Percentiles rank a stretch among this genome's conserved stretches.
Evolutionary conservation across 2,888 invertebrate genomes (phyloP).

Genomic region (Ophion obscuratus): DNA sequence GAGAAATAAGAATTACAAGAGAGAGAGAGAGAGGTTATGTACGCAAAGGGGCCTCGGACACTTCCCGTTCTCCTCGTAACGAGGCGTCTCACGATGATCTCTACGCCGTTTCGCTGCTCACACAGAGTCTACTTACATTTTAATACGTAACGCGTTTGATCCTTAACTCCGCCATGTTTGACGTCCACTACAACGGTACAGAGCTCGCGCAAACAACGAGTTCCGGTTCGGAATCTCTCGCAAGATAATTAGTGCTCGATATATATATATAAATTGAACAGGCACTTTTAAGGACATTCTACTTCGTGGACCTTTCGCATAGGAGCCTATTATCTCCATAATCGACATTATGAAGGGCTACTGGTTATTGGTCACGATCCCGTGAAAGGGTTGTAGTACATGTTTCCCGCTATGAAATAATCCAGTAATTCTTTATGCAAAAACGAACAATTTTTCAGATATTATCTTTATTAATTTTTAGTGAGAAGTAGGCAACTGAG

Average conservation of each 20-base stretch:
- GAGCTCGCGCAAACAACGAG: conserved; percentile 29
- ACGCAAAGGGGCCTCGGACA: conserved; percentile 33
- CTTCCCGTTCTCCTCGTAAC: conserved; percentile 50
- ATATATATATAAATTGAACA: background rate
- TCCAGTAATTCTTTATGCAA: too few species aligned
- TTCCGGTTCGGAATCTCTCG: conserved; percentile 51
- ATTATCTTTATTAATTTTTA: too few species aligned
- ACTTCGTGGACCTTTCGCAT: too few species aligned
- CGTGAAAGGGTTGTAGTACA: too few species aligned
- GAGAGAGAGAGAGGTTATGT: background rate
- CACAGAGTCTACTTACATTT: background rate
- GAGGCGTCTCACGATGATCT: conserved; percentile 1
- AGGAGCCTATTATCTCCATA: too few species aligned
- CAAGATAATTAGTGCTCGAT: conserved; percentile 39
- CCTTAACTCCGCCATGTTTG: conserved; percentile 15
- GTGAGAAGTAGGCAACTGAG: too few species aligned
- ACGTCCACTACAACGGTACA: conserved; percentile 24
- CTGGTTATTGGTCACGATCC: too few species aligned
- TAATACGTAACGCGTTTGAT: conserved; percentile 29
- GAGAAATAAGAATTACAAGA: conserved; percentile 3
- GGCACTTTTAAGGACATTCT: background rate
- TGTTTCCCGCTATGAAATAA: too few species aligned
- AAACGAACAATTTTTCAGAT: too few species aligned
- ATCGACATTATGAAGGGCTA: too few species aligned
- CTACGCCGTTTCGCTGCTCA: conserved; percentile 5